Base-by-base conservation (phyloP, 2,888 invertebrate species). In the Caenorhabditis drosophilae region DNA sequence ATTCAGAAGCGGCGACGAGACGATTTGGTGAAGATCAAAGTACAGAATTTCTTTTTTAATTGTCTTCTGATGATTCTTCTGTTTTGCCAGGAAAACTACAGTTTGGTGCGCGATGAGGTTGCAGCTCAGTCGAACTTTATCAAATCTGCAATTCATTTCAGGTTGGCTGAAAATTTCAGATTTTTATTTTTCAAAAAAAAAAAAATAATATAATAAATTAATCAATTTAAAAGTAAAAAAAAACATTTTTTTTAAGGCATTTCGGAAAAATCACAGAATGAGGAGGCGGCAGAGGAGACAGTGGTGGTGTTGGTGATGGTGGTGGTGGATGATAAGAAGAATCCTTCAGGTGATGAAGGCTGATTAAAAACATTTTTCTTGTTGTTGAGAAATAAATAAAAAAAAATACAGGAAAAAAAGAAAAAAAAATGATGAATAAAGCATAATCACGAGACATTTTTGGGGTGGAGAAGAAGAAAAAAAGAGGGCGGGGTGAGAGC, bases 81-180 rank as follows among this genome's bases (percentile, higher is more conserved):
- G 12, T 31, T 31, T 31, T 31, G 7, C 31, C 31, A 63, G 57
- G 52, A 50, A 25, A 50, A 41, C 22, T 63, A 63, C 36, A 50
- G 54, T 31, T 50, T 63, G 11, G 34, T 49, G 2, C 34, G 63
- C 25, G 53, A 54, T 23, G 63, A 63, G 34, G 49, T 54, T 4
- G 50, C 46, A 4, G 57, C 57, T 9, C 63, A 63, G 44, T 58
- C 53, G 38, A 63, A 63, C 20, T 63, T 63, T n/a, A 58, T 58
- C 46, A 53, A 54, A 31, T 63, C 63, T 16, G 57, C 63, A 0
- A 50, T 58, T 54, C 57, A 63, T 35, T 63, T 63, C 52, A 57
- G 45, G 53, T 57, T 11, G 16, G 20, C n/a, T n/a, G 12, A 6
- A 38, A 38, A 6, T 4, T 11, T 38, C 4, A n/a, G 12, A n/a